phyloP scores from a whole-genome alignment of 2,888 invertebrate species.

The Microplitis deprimator region DNA sequence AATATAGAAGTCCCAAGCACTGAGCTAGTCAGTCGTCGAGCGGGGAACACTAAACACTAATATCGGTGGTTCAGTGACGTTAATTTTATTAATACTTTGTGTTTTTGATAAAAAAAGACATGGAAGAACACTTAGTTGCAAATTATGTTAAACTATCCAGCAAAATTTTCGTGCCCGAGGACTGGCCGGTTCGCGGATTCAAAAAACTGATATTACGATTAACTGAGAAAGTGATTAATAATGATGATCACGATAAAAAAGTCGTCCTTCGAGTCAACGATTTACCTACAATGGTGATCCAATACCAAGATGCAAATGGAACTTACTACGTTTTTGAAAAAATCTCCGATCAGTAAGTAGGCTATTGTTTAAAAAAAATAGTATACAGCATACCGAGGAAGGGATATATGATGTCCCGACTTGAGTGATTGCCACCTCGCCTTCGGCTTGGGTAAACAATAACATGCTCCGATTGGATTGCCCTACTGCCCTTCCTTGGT shows the following conservation, averaged over 20 bases:
- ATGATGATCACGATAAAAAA: background rate
- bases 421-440: too few relatives aligned
- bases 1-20: too few relatives aligned
- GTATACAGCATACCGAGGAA: too few relatives aligned
- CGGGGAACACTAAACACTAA: too few relatives aligned
- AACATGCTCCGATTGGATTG: too few relatives aligned
- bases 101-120: background rate
- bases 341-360: background rate
- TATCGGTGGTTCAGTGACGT: too few relatives aligned
- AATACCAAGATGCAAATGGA: background rate
- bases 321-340: background rate
- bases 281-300: background rate
- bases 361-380: too few relatives aligned
- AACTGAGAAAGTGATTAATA: background rate
- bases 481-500: too few relatives aligned
- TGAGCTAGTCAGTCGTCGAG: too few relatives aligned
- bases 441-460: too few relatives aligned
- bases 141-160: background rate
- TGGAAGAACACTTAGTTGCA: background rate
- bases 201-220: background rate
- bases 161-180: background rate
- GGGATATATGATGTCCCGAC: too few relatives aligned
- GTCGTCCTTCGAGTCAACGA: background rate
- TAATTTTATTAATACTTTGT: too few relatives aligned
- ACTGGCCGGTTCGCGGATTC: background rate